A percentile compares a stretch with the other conserved stretches of the same genome.
Evolutionary conservation across 2,888 invertebrate species (phyloP).

Genomic region (Timandra comae): DNA sequence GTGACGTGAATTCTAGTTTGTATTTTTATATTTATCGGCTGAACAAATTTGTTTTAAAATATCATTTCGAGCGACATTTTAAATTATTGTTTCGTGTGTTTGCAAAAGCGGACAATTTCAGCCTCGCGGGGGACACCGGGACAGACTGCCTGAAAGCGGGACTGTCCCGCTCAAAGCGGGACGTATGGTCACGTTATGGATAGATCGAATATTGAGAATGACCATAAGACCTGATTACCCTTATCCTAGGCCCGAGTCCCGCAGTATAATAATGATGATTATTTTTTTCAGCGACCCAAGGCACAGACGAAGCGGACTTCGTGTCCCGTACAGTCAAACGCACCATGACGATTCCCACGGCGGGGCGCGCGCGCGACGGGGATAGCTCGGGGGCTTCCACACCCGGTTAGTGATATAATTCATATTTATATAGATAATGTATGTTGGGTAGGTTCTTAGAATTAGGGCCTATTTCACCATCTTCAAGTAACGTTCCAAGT

Average conservation of each 20-base stretch:
- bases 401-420: slow-evolving; percentile 52
- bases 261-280: too few relatives aligned
- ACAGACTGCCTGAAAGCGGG: slow-evolving; percentile 3
- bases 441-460: too few relatives aligned
- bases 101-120: neutral
- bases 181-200: slow-evolving; percentile 5
- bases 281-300: slow-evolving; percentile 41
- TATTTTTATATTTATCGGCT: too few relatives aligned
- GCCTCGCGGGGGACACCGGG: slow-evolving; percentile 1
- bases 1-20: too few relatives aligned
- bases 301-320: slow-evolving; percentile 59
- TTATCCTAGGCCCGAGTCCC: too few relatives aligned
- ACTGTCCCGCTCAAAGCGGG: slow-evolving; percentile 4
- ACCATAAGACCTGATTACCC: neutral
- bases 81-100: slow-evolving; percentile 3
- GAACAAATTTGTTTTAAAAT: too few relatives aligned
- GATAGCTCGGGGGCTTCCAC: slow-evolving; percentile 60
- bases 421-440: too few relatives aligned
- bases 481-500: too few relatives aligned
- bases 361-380: slow-evolving; percentile 42
- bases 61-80: too few relatives aligned
- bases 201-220: too few relatives aligned
- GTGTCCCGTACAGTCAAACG: slow-evolving; percentile 47
- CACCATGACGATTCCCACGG: slow-evolving; percentile 58
- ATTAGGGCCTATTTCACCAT: too few relatives aligned